Evolutionary conservation across 2,797 vertebrate species (phyloP), one percentile per base, ranked within the genome.

Genomic region (Sebastes variabilis): DNA sequence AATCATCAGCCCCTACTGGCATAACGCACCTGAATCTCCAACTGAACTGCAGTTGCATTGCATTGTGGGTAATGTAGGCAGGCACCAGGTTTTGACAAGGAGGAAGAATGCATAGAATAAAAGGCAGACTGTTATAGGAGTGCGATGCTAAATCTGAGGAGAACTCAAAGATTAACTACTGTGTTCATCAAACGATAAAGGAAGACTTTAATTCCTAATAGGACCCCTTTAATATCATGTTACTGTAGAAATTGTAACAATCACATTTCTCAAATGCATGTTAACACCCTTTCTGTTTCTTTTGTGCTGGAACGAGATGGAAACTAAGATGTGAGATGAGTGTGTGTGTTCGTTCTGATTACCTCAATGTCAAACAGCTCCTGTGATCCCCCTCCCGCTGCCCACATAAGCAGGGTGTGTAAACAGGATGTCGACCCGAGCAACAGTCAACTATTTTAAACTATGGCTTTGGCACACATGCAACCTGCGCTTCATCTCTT

Each of bases 371-470:
- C 85, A 92, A 93, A 93, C 90, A 93, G 72, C 89, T 84, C 84
- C 66, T 81, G 36, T 74, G 68, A 84, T 81, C 72, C 87, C 85
- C 85, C 81, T 61, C 79, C 81, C 65, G 82, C 69, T 81, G 86
- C 92, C 92, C 93, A 89, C 87, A 94, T 87, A 69, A 82, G 81
- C 84, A 60, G 72, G 71, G 82, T 76, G 88, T 89, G 92, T 95
- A 95, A 96, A 95, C 94, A 95, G 94, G 93, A 95, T 93, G 93
- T 94, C 83, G 67, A 91, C 88, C 92, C 22, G 27, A 75, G 86
- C 83, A 86, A 90, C 89, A 89, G 80, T 87, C 89, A 88, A 88
- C 91, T 93, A 94, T 94, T 93, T 93, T 91, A 90, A 91, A 93
- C 86, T 74, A 66, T 62, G 82, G 70, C 68, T 85, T 79, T 24